phyloP scores from a whole-genome alignment of 2,888 invertebrate species.

The Drosophila eohydei region DNA sequence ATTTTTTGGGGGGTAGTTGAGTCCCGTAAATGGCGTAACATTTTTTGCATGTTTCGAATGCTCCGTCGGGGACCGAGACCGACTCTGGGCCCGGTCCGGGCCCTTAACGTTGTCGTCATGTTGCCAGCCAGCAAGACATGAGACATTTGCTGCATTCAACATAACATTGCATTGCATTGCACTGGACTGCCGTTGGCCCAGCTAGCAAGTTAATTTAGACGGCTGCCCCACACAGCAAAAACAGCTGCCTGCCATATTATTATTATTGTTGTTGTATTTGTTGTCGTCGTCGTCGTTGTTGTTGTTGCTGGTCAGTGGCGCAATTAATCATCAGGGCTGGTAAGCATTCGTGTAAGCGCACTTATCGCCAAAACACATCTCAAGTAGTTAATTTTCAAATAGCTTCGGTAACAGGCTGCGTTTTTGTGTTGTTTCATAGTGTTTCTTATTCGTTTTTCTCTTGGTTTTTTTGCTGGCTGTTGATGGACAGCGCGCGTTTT shows the following conservation, averaged over 20 bases:
- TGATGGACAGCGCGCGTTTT: constrained; percentile 68
- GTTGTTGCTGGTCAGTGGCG: constrained; percentile 36
- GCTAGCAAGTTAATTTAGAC: constrained; percentile 82
- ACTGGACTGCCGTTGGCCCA: constrained; percentile 48
- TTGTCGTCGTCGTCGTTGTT: constrained; percentile 10
- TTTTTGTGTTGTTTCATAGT: constrained; percentile 28
- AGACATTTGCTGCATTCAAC: constrained; percentile 69
- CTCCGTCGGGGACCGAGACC: constrained; percentile 24
- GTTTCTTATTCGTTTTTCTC: neutral
- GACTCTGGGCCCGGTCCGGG: constrained; percentile 22
- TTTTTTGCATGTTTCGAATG: constrained; percentile 72
- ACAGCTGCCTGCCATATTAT: constrained; percentile 76
- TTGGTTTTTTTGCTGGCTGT: constrained; percentile 21
- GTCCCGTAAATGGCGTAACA: constrained; percentile 75
- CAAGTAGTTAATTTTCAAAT: constrained; percentile 78
- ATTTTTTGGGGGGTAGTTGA: constrained; percentile 66
- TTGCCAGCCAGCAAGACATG: constrained; percentile 58
- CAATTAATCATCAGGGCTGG: constrained; percentile 77
- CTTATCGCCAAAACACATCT: constrained; percentile 76
- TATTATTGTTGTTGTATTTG: constrained; percentile 27
- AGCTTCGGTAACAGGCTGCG: constrained; percentile 69
- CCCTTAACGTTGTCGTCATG: constrained; percentile 76
- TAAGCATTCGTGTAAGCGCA: constrained; percentile 77
- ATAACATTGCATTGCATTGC: constrained; percentile 43
- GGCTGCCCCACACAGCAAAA: constrained; percentile 52